Base-by-base conservation (phyloP, 2,797 vertebrate species). In the Cottoperca gobio region DNA sequence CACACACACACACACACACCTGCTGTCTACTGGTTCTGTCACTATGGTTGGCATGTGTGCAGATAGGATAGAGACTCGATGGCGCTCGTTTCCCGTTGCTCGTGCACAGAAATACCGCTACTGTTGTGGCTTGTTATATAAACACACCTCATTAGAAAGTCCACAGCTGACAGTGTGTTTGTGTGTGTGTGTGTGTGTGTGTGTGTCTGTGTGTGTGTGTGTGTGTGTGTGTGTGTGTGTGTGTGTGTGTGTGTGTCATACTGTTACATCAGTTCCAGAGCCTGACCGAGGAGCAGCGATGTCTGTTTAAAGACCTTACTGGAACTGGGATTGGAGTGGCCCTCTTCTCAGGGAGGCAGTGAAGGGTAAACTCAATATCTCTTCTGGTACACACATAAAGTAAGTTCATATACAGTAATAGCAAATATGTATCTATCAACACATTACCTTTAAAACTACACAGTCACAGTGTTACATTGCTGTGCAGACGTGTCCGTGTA, bases 201-300 rank as follows among this genome's bases (percentile, higher is more conserved):
- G 73, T 46, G 66, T n/a, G n/a, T n/a, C n/a, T 61, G 46, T 55
- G 11, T 55, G 45, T 43, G 59, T 57, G 50, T 54, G 12, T 50
- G 60, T 68, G 42, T 65, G 50, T 64, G 33, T 33, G 73, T 71
- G 69, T 64, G 21, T 76, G 35, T 33, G 50, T 60, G 23, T 50
- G 26, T 70, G 17, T 57, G 24, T 62, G 49, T 79, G 85, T 60
- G 69, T 14, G 59, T 71, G 79, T 78, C 73, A 79, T 74, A 61
- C 64, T 71, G 76, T 86, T 86, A 89, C 83, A 89, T 92, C 86
- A 91, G 82, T 90, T 86, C 84, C 86, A 79, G 82, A 39, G 70
- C 64, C 55, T 77, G 11, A 24, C 42, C 28, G 69, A 82, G 70
- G 72, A 64, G 75, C 61, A 58, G 60, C 21, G 62, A 64, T 64